Evolutionary conservation across 1,140 invertebrate genomes (phyloP), one percentile per base, ranked within the genome.

Genomic region (Tetranychus urticae): DNA sequence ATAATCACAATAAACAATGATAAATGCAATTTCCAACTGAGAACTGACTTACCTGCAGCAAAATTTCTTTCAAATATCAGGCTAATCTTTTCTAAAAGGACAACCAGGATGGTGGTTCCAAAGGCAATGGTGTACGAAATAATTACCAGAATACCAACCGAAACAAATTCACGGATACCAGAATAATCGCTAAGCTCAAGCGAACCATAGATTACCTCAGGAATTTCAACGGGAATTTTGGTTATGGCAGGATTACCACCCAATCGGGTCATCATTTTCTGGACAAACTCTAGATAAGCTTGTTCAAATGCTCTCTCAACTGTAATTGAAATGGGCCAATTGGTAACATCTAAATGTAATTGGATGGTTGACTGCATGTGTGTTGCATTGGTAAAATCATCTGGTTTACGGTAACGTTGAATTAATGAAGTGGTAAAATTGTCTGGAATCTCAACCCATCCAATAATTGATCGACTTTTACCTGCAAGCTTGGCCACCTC

Each of bases 51-150:
- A 58, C 88, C 88, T 37, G 84, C 84, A 0, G 90, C 86, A 80
- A 86, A 85, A 54, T 85, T 86, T 59, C 88, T 75, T 70, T 91
- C 87, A 66, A 90, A 69, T 14, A 90, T 73, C 33, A 87, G 86
- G 72, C 89, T 86, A 62, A 85, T 88, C 65, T 86, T 78, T 70
- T 94, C 90, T 12, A 45, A 14, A n/a, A 58, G n/a, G 5, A 58
- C n/a, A 2, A 35, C 37, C 23, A 58, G 33, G 45, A 33, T 33
- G n/a, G 37, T 42, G 6, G 36, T 13, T 14, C 33, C 59, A 50
- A 36, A 60, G 8, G 59, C 33, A 10, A 60, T 33, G 5, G 48
- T 37, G 31, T 60, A 60, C 10, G 36, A 23, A 1, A 60, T 50
- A 12, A 60, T 42, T 14, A 60, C 36, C 14, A 60, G 46, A 35